Evolutionary conservation across 2,797 vertebrate genomes (phyloP), one percentile per base, ranked within the genome.

Genomic region (Premnoplex brunnescens): DNA sequence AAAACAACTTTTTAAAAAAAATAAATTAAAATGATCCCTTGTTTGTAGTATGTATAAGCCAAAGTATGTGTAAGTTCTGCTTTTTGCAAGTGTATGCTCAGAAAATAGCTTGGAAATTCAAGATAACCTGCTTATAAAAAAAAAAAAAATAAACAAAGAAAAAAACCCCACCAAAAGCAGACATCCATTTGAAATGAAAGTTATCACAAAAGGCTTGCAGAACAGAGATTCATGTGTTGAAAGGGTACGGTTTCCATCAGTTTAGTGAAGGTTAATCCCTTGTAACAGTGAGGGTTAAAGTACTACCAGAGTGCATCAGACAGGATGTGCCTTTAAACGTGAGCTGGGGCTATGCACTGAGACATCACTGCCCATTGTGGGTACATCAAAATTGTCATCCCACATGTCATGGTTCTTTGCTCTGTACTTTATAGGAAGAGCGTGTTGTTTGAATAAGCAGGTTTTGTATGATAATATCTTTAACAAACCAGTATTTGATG

Each of bases 361-460:
- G 67, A 68, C 43, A 30, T 80, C 4, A 0, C 22, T 14, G 4
- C 77, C 85, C 54, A 80, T 95, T 96, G 94, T 93, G 80, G 36
- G 3, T 34, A 12, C 67, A 64, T 95, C 85, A 89, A 3, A 87
- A 60, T 58, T 94, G 62, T 80, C 76, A 85, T 88, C 66, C 52
- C 48, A 41, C 78, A 63, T 72, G 85, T 55, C 58, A 71, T 83
- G 71, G 34, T 67, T 93, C 86, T 89, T 46, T 81, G 76, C 73
- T 75, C 83, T 74, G 58, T 82, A 24, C 49, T 92, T 89, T 73
- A 89, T 16, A 88, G 83, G 83, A 93, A 74, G 80, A 85, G 64
- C 48, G 52, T 68, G 36, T 83, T 87, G 76, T 91, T 90, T 90
- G 85, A 84, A 75, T 95, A 91, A 96, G 94, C 94, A 93, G 56